phyloP scores from a whole-genome alignment of 2,113 vertebrate species.

The Oncorhynchus gorbuscha region DNA sequence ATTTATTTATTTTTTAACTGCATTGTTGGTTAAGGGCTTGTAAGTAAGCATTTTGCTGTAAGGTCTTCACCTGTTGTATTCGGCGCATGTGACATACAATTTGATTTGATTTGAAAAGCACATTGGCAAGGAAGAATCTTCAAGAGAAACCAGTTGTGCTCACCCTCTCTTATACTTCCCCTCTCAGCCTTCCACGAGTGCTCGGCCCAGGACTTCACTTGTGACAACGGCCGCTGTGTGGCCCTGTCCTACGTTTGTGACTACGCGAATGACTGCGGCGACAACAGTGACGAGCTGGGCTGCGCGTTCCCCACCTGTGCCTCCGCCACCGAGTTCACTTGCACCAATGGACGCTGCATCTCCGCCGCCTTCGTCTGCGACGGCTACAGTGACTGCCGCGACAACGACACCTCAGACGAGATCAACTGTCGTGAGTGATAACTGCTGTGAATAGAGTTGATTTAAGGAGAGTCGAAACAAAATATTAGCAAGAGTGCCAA shows the following conservation, averaged over 20 bases:
- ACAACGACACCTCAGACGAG: conserved; percentile 89
- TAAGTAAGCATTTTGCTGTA: too few species aligned
- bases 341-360: conserved; percentile 85
- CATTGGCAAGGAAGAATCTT: too few species aligned
- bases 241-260: conserved; percentile 81
- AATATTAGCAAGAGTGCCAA: too few species aligned
- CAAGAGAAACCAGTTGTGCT: too few species aligned
- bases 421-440: conserved; percentile 87
- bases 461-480: neutral
- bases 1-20: too few species aligned
- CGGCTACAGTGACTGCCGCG: conserved; percentile 84
- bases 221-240: conserved; percentile 84
- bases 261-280: conserved; percentile 88
- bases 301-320: conserved; percentile 87
- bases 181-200: conserved; percentile 88
- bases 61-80: too few species aligned
- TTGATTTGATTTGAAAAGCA: too few species aligned
- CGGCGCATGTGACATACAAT: too few species aligned
- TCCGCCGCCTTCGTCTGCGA: conserved; percentile 81
- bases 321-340: conserved; percentile 81
- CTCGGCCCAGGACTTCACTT: conserved; percentile 82
- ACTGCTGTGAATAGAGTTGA: neutral
- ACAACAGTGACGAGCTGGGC: conserved; percentile 87
- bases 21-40: too few species aligned
- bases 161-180: neutral